These are phyloP conservation scores for Syrmaticus mikado DNA, from an alignment of 2,113 vertebrate genomes.

Conservation along the genomic window DNA sequence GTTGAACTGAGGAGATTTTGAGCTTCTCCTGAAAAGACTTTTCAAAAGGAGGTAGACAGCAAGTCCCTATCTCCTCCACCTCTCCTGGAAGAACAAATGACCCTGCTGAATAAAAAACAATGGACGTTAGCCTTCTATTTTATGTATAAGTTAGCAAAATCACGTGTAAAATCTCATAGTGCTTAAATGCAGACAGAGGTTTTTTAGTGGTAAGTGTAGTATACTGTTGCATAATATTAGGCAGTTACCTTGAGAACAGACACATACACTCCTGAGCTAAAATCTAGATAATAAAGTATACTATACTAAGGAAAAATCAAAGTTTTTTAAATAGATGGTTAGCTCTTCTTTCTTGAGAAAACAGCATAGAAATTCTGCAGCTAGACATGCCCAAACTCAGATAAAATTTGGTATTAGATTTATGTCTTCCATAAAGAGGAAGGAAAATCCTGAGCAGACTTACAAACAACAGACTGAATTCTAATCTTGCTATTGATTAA, in stretches of 20 bases:
- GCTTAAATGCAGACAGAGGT: not conserved
- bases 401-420: not conserved
- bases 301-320: not conserved
- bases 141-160: not conserved
- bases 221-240: not conserved
- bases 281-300: not conserved
- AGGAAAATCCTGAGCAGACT: not conserved
- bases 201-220: not conserved
- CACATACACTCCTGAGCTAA: not conserved
- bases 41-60: conserved; percentile 14
- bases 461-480: not conserved
- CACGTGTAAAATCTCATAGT: not conserved
- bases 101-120: conserved; percentile 62
- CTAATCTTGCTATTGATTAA: not conserved
- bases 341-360: not conserved
- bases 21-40: conserved; percentile 25
- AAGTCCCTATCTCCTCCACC: conserved; percentile 57
- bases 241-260: not conserved
- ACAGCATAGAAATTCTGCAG: not conserved
- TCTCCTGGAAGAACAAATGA: conserved; percentile 77
- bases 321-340: not conserved
- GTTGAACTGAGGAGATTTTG: not conserved
- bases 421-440: not conserved
- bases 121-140: not conserved
- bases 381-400: not conserved